These are phyloP conservation scores for Lissocephala sabroskyi DNA, from an alignment of 2,888 invertebrate species.

Conservation along the genomic window DNA sequence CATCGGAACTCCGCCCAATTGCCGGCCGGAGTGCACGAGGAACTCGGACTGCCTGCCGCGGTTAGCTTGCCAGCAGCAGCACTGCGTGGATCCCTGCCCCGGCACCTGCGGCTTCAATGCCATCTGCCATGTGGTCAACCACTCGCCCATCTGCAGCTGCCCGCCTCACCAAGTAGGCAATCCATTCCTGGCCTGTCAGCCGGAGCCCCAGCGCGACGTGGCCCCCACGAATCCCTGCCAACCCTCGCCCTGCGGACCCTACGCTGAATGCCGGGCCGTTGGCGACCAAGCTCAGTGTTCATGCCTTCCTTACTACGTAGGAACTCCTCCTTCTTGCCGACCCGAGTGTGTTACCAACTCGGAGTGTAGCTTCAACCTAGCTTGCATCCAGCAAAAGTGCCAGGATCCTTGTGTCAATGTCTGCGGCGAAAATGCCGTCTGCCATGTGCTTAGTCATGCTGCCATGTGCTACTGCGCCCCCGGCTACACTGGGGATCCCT, in stretches of 20 bases:
- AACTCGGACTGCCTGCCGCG: conserved; percentile 84
- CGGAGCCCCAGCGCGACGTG: conserved; percentile 37
- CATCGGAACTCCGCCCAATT: conserved; percentile 83
- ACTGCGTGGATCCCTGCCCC: conserved; percentile 85
- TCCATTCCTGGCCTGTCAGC: conserved; percentile 81
- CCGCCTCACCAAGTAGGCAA: conserved; percentile 80
- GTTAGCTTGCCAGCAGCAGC: conserved; percentile 84
- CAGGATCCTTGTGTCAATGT: conserved; percentile 81
- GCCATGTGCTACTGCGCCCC: conserved; percentile 76
- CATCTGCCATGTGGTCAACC: conserved; percentile 82
- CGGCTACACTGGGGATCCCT: conserved; percentile 80
- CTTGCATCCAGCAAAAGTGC: conserved; percentile 82
- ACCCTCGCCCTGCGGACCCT: conserved; percentile 75
- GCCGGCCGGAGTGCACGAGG: conserved; percentile 84
- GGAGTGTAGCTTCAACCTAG: conserved; percentile 79
- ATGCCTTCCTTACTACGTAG: conserved; percentile 79
- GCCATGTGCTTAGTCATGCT: conserved; percentile 76
- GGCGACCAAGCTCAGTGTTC: conserved; percentile 75
- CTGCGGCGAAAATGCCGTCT: conserved; percentile 75
- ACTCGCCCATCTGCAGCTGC: conserved; percentile 86
- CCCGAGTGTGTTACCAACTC: conserved; percentile 82
- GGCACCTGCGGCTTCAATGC: conserved; percentile 84
- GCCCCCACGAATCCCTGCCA: conserved; percentile 70
- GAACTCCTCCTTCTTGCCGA: conserved; percentile 79
- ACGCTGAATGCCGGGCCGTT: conserved; percentile 74